Evolutionary conservation across 2,797 vertebrate genomes (phyloP), one percentile per base, ranked within the genome.

Genomic region (Rhadinocentrus ornatus): DNA sequence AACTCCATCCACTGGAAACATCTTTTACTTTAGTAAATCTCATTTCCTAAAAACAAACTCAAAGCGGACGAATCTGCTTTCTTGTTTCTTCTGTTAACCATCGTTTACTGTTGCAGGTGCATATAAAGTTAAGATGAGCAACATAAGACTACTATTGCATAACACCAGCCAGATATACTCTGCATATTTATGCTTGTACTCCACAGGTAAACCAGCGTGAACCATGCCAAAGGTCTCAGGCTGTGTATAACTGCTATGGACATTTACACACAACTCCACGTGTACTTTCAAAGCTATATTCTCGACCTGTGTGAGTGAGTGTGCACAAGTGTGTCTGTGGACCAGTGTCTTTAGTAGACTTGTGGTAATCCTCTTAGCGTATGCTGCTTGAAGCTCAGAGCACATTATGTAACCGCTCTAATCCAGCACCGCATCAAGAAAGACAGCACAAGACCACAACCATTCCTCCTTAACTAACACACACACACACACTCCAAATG

Each of bases 291-390:
- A 39, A 46, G 18, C 68, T 59, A 52, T 62, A 46, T 56, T 76
- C 73, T n/a, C 66, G 61, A 58, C 55, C 16, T 63, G 66, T 56
- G 73, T 62, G 63, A 44, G 58, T 34, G 50, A 52, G 69, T 31
- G 41, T 9, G 39, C 6, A 57, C n/a, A 53, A 61, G 64, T 67
- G 73, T 75, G 76, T 78, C 32, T 73, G 81, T 71, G 81, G 81
- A 90, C 85, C 83, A 90, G 90, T 90, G 92, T 93, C 92, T 93
- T 91, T 90, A 88, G 85, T 90, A 89, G 91, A 93, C 89, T 91
- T 86, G 69, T 81, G 70, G 74, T 93, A 94, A 95, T 94, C 94
- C 92, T 93, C 92, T 94, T 94, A 94, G 90, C 80, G 87, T 92
- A 92, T 92, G 90, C 91, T 90, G 91, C 88, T 87, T 89, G 89